phyloP scores from a whole-genome alignment of 2,888 invertebrate genomes.

The Gryllus longicercus region DNA sequence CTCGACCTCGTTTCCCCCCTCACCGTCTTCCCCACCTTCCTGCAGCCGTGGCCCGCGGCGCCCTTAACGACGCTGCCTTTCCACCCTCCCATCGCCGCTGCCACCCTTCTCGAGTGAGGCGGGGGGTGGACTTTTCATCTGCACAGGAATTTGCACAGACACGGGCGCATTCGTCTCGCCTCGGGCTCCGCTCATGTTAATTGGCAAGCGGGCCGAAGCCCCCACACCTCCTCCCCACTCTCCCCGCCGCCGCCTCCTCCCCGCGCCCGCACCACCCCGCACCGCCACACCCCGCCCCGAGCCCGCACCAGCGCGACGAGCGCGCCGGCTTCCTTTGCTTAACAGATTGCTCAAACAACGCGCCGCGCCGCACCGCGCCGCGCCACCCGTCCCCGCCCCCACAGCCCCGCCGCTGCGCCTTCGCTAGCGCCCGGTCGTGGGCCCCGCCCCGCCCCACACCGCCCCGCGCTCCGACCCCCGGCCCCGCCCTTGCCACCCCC shows the following conservation, averaged over 20 bases:
- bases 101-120: not conserved
- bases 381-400: no score
- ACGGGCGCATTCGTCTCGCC: conserved; percentile 17
- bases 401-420: no score
- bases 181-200: conserved; percentile 10
- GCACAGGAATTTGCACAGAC: conserved; percentile 1
- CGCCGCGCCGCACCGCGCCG: not conserved
- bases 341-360: conserved; percentile 17
- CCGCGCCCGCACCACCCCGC: not conserved
- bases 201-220: not conserved
- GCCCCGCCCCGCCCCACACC: no score
- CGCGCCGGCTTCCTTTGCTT: conserved; percentile 1
- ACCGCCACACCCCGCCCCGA: not conserved
- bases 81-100: not conserved
- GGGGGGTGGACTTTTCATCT: conserved; percentile 10
- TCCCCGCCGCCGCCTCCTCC: not conserved
- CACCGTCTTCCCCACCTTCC: not conserved
- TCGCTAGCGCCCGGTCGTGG: no score
- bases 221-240: not conserved
- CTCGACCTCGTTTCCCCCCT: not conserved
- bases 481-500: not conserved
- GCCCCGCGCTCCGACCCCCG: not conserved
- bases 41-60: not conserved
- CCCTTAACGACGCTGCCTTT: not conserved
- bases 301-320: not conserved